These are phyloP conservation scores for Lycocorax pyrrhopterus DNA, from an alignment of 2,113 vertebrate genomes.

Conservation along the genomic window DNA sequence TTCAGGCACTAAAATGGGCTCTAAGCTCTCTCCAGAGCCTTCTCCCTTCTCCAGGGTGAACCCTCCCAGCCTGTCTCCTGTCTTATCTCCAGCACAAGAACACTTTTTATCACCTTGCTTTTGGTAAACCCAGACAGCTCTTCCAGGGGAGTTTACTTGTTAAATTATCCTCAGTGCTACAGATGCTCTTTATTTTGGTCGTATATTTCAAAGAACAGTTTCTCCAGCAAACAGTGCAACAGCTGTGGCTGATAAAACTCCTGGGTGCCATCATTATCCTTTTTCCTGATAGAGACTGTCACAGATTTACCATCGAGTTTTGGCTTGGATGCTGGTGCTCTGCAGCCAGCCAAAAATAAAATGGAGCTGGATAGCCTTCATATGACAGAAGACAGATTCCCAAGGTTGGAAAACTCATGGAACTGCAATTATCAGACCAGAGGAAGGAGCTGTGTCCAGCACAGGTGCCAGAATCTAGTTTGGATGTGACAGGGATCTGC, in stretches of 20 bases:
- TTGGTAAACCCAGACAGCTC: neutral
- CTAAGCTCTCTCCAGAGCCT: neutral
- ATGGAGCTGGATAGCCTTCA: neutral
- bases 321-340: neutral
- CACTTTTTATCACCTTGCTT: neutral
- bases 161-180: neutral
- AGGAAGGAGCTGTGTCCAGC: neutral
- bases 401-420: neutral
- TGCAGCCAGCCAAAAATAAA: neutral
- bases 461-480: neutral
- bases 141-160: neutral
- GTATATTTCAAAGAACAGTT: slow-evolving; percentile 52
- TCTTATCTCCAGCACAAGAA: neutral
- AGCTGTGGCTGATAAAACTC: slow-evolving; percentile 66
- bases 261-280: slow-evolving; percentile 40
- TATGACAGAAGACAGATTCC: neutral
- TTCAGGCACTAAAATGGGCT: neutral
- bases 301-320: slow-evolving; percentile 41
- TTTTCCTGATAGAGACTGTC: slow-evolving; percentile 21
- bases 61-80: neutral
- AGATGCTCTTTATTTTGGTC: slow-evolving; percentile 67
- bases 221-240: slow-evolving; percentile 51
- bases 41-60: neutral
- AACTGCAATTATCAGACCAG: neutral
- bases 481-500: neutral